Conservation (phyloP, 1,140 invertebrate species). For the Neoseiulus cucumeris region DNA sequence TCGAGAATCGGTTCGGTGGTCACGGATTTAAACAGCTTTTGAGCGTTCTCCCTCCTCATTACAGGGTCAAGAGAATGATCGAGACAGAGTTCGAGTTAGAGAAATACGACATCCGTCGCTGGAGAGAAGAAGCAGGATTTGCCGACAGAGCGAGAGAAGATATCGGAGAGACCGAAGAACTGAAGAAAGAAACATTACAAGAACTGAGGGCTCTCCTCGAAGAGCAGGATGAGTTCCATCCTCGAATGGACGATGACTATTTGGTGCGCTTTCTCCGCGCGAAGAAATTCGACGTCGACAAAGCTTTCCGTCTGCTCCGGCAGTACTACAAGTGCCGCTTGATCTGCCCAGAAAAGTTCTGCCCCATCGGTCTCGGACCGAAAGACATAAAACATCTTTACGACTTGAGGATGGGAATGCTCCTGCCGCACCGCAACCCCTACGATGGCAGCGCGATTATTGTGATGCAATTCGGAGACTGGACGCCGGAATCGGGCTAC, state of each 20-base stretch:
- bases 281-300: slow-evolving; percentile 12
- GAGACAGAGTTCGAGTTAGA: background rate
- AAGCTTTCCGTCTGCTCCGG: slow-evolving; percentile 4
- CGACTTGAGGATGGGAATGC: background rate
- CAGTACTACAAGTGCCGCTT: slow-evolving; percentile 13
- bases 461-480: slow-evolving; percentile 11
- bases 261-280: slow-evolving; percentile 13
- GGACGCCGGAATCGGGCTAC: background rate
- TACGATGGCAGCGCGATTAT: slow-evolving; percentile 7
- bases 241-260: slow-evolving; percentile 11
- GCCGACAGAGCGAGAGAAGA: slow-evolving; percentile 12
- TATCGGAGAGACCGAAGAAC: slow-evolving; percentile 13
- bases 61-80: background rate
- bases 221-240: slow-evolving; percentile 12
- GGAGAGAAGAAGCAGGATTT: background rate
- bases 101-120: background rate
- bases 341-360: background rate
- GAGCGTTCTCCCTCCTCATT: background rate
- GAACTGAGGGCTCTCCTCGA: slow-evolving; percentile 9
- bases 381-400: slow-evolving; percentile 12
- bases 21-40: too few relatives aligned
- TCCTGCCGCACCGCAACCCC: slow-evolving; percentile 6
- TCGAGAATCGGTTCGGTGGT: too few relatives aligned
- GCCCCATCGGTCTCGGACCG: slow-evolving; percentile 4
- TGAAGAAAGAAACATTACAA: background rate